phyloP scores from a whole-genome alignment of 2,113 vertebrate species.

The Puma concolor region DNA sequence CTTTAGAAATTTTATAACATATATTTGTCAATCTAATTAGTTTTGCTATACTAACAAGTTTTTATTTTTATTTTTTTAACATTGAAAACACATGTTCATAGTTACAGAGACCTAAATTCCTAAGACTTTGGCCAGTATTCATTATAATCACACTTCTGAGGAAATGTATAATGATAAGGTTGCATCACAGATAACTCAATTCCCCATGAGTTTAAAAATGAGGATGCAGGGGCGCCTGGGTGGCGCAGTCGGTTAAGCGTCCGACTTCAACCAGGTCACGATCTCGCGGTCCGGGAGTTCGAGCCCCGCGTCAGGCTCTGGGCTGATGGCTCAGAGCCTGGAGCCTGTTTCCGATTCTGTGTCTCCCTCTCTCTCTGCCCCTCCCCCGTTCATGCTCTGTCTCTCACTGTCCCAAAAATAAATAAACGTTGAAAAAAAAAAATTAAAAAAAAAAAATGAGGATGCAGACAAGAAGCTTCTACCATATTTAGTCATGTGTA shows the following conservation, averaged over 20 bases:
- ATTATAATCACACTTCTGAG: not conserved
- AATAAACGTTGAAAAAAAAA: no score
- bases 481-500: fast-evolving
- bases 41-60: not conserved
- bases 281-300: no score
- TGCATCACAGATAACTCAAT: not conserved
- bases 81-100: not conserved
- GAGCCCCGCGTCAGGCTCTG: no score
- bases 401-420: no score
- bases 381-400: no score
- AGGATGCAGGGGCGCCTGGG: no score
- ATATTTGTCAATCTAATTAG: not conserved
- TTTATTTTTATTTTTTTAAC: not conserved
- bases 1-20: not conserved
- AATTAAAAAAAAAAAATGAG: no score
- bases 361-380: no score
- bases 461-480: not conserved
- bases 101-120: not conserved
- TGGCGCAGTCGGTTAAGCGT: no score
- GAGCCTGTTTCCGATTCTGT: no score
- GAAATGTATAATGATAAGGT: not conserved
- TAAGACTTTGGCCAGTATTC: not conserved
- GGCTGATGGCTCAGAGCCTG: no score
- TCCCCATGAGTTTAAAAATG: not conserved
- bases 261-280: no score